phyloP scores from a whole-genome alignment of 2,797 vertebrate genomes.

The Sardinella longiceps region DNA sequence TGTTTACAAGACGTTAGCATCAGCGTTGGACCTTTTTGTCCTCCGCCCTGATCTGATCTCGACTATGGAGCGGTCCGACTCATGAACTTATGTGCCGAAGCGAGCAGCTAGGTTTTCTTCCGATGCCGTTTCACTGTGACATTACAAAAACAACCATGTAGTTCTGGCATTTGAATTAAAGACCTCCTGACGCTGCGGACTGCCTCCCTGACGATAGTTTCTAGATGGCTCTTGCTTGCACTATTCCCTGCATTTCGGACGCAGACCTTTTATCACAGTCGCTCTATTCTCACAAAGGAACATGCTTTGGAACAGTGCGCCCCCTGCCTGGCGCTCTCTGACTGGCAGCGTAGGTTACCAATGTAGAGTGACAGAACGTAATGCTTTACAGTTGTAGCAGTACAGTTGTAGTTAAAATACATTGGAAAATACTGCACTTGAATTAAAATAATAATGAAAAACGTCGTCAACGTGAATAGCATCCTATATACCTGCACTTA shows the following conservation, averaged over 20 bases:
- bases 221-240: neutral
- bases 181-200: neutral
- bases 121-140: neutral
- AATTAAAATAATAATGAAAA: neutral
- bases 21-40: neutral
- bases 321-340: neutral
- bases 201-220: neutral
- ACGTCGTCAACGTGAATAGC: too few species aligned
- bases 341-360: neutral
- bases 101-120: conserved; percentile 2
- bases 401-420: neutral
- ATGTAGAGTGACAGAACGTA: neutral
- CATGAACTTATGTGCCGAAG: neutral
- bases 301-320: neutral
- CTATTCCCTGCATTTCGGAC: neutral
- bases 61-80: neutral
- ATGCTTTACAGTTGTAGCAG: neutral
- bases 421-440: neutral
- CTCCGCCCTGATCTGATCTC: neutral
- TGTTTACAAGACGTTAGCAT: conserved; percentile 5
- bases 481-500: neutral
- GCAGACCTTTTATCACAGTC: neutral
- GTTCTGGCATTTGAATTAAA: neutral
- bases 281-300: conserved; percentile 7
- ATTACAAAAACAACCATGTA: neutral